A percentile compares a stretch with the other conserved stretches of the same genome.
Conservation (phyloP, 2,888 invertebrate genomes). For the Laspeyria flexula region DNA sequence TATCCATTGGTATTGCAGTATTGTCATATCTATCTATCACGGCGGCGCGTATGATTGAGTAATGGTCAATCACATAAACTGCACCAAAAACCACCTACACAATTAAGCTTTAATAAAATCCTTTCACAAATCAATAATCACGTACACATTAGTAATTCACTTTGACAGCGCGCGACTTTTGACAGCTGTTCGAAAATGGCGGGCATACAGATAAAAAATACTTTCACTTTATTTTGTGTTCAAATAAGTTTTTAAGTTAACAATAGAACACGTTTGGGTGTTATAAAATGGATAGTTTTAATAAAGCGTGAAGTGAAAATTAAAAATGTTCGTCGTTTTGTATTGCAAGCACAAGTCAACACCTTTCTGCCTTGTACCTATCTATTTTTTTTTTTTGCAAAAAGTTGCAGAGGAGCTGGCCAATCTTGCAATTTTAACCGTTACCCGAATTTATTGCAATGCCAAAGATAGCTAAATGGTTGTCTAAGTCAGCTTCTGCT, state of each 20-base stretch:
- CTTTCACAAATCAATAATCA: conserved; percentile 50
- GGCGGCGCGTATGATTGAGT: too few relatives aligned
- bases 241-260: conserved; percentile 51
- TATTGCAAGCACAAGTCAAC: not conserved
- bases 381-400: too few relatives aligned
- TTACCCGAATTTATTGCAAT: too few relatives aligned
- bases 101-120: conserved; percentile 31
- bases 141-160: conserved; percentile 38
- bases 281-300: conserved; percentile 61
- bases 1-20: too few relatives aligned
- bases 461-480: too few relatives aligned
- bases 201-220: conserved; percentile 49
- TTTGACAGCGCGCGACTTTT: conserved; percentile 54
- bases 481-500: too few relatives aligned
- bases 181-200: conserved; percentile 60
- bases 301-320: conserved; percentile 67
- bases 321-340: conserved; percentile 46
- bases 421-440: too few relatives aligned
- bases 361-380: not conserved
- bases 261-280: conserved; percentile 67
- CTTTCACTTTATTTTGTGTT: conserved; percentile 71
- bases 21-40: too few relatives aligned
- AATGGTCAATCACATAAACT: too few relatives aligned
- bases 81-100: too few relatives aligned
- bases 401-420: too few relatives aligned